Conservation (phyloP, 2,113 vertebrate genomes). For the Phrynosoma platyrhinos region DNA sequence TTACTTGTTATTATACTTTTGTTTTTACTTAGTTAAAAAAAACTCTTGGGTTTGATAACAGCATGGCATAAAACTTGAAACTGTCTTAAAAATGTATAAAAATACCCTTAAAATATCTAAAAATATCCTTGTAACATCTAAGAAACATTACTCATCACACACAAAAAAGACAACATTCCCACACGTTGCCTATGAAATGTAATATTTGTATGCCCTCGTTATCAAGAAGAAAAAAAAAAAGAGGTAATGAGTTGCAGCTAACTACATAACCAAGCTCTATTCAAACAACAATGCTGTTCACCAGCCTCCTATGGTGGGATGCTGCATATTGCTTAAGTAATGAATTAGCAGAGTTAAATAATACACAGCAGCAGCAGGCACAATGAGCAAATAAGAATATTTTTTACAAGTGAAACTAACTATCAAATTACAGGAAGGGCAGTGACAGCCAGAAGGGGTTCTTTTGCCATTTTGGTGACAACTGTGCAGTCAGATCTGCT, state of each 20-base stretch:
- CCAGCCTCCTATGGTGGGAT: conserved; percentile 32
- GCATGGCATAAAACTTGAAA: no score
- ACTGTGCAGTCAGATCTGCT: not conserved
- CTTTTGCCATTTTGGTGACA: not conserved
- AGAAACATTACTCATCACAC: no score
- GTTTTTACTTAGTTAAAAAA: no score
- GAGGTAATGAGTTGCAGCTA: not conserved
- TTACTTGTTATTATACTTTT: no score
- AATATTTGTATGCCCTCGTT: not conserved
- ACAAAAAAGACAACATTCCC: not conserved
- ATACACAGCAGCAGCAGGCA: conserved; percentile 39
- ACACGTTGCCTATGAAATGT: not conserved
- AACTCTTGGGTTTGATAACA: no score
- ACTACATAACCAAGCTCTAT: not conserved
- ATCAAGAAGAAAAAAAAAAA: not conserved
- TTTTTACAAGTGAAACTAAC: not conserved
- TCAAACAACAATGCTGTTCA: not conserved
- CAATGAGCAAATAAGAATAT: conserved; percentile 27
- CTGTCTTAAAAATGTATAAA: no score
- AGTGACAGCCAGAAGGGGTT: not conserved
- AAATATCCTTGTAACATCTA: no score
- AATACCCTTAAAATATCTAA: no score
- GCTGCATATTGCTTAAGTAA: conserved; percentile 49
- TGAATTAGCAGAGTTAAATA: conserved; percentile 50
- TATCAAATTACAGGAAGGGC: conserved; percentile 5